Evolutionary conservation across 2,113 vertebrate species (phyloP), one percentile per base, ranked within the genome.

Genomic region (Ageneiosus marmoratus): DNA sequence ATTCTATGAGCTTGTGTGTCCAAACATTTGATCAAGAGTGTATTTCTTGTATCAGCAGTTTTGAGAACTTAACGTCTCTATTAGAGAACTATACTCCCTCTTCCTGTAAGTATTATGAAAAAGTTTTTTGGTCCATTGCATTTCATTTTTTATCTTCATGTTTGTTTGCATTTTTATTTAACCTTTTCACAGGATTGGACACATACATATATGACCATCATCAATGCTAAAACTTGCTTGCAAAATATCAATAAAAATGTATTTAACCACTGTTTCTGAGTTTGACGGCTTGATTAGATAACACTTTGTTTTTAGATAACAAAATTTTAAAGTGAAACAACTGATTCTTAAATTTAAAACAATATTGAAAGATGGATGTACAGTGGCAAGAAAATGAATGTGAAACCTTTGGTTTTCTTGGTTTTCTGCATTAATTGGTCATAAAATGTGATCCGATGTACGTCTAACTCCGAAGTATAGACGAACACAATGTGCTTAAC

Each of bases 161-260:
- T 8, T 80, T 80, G 48, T 73, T 4, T 15, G 56, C 81, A 51
- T 58, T 81, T 56, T 84, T 81, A 83, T 76, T 86, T 79, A 82
- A 78, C n/a, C 46, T n/a, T 58, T 82, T 58, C 12, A 63, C 72
- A 80, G 29, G 37, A 82, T 79, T 87, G 67, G 79, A 60, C 32
- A 48, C 16, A 9, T 67, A 50, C 34, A 69, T 58, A 73, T 56
- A 78, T 83, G 58, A 75, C 41, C 48, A 55, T 81, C 44, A 78
- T 24, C 32, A 79, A 27, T 79, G 29, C 78, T 90, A 85, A 78
- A 88, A 89, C 82, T 88, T 89, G 92, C 89, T 90, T 92, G 89
- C 89, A 89, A 92, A 93, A 90, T 88, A 91, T 88, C 88, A 93
- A 94, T 94, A 94, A 94, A 79, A 93, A 93, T 94, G 91, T 89